Evolutionary conservation across 2,113 vertebrate species (phyloP).

Genomic region (Petaurus breviceps): DNA sequence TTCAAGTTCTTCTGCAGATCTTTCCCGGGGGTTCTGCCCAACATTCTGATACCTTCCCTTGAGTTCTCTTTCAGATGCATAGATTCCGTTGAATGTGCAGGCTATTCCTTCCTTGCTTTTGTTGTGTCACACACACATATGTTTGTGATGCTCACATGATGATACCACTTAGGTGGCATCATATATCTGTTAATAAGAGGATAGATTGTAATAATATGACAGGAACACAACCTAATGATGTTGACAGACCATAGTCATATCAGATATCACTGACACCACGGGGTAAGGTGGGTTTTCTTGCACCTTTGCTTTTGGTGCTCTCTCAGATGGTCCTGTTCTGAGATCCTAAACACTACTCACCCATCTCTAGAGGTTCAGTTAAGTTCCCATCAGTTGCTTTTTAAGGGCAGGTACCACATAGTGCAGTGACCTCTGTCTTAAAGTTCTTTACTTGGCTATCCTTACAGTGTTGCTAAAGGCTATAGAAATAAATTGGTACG

Average conservation of each 20-base stretch:
- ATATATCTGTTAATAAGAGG: background rate
- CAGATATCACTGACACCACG: no score
- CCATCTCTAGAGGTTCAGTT: background rate
- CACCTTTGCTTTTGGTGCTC: no score
- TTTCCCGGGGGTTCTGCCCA: background rate
- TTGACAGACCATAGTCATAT: no score
- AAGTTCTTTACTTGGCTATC: no score
- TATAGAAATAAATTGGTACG: background rate
- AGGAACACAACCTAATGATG: background rate
- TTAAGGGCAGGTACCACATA: background rate
- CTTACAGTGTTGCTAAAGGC: no score
- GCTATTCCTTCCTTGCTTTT: background rate
- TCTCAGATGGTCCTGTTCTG: background rate
- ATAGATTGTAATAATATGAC: background rate
- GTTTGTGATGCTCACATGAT: background rate
- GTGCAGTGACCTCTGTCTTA: background rate
- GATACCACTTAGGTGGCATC: background rate
- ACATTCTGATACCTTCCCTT: background rate
- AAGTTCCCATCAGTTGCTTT: background rate
- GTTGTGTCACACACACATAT: background rate
- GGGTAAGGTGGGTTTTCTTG: no score
- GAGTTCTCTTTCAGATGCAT: background rate
- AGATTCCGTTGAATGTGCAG: background rate
- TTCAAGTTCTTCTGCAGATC: background rate
- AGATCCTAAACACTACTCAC: background rate